Evolutionary conservation across 2,113 vertebrate genomes (phyloP).

Genomic region (Limnothrissa miodon): DNA sequence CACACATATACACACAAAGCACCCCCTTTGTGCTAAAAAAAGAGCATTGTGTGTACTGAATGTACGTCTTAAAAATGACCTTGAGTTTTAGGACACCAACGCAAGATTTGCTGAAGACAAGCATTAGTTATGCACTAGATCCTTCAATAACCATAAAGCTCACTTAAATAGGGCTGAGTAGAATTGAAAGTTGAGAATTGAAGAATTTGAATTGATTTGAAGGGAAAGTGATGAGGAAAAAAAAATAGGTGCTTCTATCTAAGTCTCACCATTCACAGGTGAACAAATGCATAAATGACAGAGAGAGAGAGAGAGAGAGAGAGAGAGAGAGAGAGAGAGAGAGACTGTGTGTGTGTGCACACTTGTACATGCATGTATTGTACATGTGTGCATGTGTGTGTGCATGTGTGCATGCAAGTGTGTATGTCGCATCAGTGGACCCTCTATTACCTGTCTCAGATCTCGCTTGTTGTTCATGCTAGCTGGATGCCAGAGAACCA

Average conservation of each 20-base stretch:
- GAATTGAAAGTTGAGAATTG: too few species aligned
- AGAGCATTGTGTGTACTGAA: constrained; percentile 50
- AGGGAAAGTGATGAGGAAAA: neutral
- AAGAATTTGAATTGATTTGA: too few species aligned
- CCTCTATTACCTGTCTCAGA: neutral
- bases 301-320: too few species aligned
- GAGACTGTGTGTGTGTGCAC: neutral
- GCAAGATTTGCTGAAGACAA: neutral
- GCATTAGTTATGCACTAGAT: neutral
- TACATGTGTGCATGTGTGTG: neutral
- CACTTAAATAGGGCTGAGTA: too few species aligned
- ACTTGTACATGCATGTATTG: neutral
- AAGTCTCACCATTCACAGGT: too few species aligned
- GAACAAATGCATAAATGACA: too few species aligned
- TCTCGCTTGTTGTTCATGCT: neutral
- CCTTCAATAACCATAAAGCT: neutral
- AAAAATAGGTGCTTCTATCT: too few species aligned
- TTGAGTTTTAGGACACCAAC: neutral
- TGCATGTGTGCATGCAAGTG: neutral
- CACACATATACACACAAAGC: constrained; percentile 6
- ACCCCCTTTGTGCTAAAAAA: constrained; percentile 38
- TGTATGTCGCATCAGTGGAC: neutral
- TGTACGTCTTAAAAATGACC: constrained; percentile 32
- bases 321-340: too few species aligned
- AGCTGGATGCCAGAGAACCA: neutral